phyloP scores from a whole-genome alignment of 1,140 invertebrate genomes.

The Drosophila ogumai region DNA sequence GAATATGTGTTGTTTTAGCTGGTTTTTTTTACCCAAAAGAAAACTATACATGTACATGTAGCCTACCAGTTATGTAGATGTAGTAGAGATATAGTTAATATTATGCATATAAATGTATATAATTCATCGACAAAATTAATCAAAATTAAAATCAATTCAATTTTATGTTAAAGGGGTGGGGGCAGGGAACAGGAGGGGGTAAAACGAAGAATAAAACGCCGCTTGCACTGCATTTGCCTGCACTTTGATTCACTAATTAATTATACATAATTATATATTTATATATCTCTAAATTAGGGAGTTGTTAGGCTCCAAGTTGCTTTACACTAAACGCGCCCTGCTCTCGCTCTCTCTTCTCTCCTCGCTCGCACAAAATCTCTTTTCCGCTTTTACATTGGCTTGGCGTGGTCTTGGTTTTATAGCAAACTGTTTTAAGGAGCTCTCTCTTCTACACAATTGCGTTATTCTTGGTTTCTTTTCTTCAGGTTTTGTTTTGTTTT shows the following conservation, averaged over 20 bases:
- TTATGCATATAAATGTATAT: constrained; percentile 53
- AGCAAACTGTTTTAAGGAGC: constrained; percentile 36
- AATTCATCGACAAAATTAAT: constrained; percentile 49
- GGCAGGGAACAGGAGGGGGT: constrained; percentile 14
- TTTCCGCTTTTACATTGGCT: constrained; percentile 12
- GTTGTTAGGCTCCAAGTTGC: constrained; percentile 50
- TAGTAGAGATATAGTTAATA: constrained; percentile 50
- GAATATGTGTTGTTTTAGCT: constrained; percentile 46
- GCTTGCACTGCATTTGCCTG: constrained; percentile 75
- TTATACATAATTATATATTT: constrained; percentile 53
- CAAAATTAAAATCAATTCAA: constrained; percentile 66
- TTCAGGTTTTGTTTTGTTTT: constrained; percentile 32
- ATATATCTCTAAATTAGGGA: constrained; percentile 38
- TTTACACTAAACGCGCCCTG: constrained; percentile 43
- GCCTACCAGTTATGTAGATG: constrained; percentile 47
- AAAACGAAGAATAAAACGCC: constrained; percentile 56
- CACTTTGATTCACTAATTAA: constrained; percentile 70
- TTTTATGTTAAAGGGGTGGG: constrained; percentile 34
- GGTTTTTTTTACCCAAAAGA: constrained; percentile 20
- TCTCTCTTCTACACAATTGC: constrained; percentile 22
- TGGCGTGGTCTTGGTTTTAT: constrained; percentile 42
- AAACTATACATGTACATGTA: constrained; percentile 44
- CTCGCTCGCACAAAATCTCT: constrained; percentile 12
- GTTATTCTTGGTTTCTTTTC: constrained; percentile 50
- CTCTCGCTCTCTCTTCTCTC: constrained; percentile 17